Evolutionary conservation across 2,113 vertebrate species (phyloP).

Genomic region (Ciconia boyciana): DNA sequence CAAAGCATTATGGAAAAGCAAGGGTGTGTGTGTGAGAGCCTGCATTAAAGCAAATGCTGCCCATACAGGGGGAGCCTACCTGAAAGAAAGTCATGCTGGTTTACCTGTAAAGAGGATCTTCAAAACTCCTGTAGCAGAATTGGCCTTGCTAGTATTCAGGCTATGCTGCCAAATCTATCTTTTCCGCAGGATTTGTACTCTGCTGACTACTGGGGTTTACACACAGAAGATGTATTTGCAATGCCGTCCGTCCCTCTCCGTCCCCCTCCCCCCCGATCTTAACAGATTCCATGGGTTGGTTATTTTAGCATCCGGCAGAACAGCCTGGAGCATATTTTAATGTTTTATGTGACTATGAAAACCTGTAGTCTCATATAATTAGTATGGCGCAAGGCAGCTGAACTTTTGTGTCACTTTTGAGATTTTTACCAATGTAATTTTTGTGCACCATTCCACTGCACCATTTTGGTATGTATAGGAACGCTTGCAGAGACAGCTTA

Average conservation of each 20-base stretch:
- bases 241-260: background rate
- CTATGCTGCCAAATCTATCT: background rate
- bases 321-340: background rate
- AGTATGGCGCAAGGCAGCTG: background rate
- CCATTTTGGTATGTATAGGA: background rate
- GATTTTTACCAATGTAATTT: background rate
- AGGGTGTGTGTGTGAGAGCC: fast-evolving
- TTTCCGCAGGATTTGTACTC: background rate
- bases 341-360: background rate
- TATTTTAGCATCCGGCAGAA: background rate
- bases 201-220: background rate
- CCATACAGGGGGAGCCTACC: too few species aligned
- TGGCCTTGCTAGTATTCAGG: background rate
- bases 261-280: background rate
- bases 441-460: fast-evolving
- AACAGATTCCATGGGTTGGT: background rate
- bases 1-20: background rate
- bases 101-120: background rate
- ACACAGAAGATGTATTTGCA: background rate
- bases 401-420: background rate
- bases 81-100: background rate
- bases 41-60: background rate
- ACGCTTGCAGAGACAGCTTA: background rate
- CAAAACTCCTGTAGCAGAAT: fast-evolving
- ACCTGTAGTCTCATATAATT: background rate